Conservation (phyloP, 2,888 invertebrate genomes). For the Megalurothrips usitatus region DNA sequence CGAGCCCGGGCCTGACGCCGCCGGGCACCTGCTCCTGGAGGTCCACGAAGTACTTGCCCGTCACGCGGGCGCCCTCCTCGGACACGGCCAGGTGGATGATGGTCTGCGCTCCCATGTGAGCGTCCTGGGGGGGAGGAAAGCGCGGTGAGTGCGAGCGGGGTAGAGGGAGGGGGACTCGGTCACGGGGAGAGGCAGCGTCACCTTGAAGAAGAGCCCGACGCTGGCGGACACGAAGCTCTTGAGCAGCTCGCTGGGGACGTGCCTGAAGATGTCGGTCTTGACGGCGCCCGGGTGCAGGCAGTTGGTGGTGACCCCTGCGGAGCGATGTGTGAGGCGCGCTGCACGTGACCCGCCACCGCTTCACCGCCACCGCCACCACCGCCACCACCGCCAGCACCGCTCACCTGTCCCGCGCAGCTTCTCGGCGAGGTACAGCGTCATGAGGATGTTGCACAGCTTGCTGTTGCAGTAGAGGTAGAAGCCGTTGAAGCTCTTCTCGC, state of each 20-base stretch:
- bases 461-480: slow-evolving; percentile 73
- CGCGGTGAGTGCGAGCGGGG: no score
- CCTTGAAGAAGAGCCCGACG: slow-evolving; percentile 64
- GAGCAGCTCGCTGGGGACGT: slow-evolving; percentile 68
- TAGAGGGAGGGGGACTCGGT: no score
- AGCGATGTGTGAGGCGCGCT: background rate
- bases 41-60: slow-evolving; percentile 79
- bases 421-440: slow-evolving; percentile 70
- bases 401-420: slow-evolving; percentile 58
- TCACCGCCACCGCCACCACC: background rate
- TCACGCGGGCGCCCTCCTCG: slow-evolving; percentile 64
- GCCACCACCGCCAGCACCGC: background rate
- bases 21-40: slow-evolving; percentile 52
- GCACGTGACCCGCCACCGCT: no score
- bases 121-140: slow-evolving; percentile 48
- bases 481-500: slow-evolving; percentile 29
- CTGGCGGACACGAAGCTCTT: slow-evolving; percentile 62
- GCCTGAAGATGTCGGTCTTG: slow-evolving; percentile 78
- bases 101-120: slow-evolving; percentile 76
- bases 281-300: slow-evolving; percentile 85
- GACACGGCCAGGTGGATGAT: slow-evolving; percentile 70
- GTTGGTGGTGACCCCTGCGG: slow-evolving; percentile 67
- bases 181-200: slow-evolving; percentile 35
- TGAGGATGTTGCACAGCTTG: slow-evolving; percentile 79
- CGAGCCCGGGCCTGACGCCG: slow-evolving; percentile 30